Base-by-base conservation (phyloP, 2,113 vertebrate species). In the Scatophagus argus region DNA sequence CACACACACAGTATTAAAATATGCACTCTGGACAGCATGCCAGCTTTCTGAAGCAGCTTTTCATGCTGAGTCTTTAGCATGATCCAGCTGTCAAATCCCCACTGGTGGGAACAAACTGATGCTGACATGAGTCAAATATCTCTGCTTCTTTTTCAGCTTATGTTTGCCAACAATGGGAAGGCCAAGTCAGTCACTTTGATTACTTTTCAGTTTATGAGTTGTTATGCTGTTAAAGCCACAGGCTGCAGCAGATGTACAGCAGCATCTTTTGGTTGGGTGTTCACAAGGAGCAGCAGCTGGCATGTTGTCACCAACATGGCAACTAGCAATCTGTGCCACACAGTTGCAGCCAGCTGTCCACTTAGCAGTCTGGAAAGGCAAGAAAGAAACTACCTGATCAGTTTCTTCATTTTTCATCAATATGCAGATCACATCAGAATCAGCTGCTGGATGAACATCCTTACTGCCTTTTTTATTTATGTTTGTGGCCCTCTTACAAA, bases 41-140 rank as follows among this genome's bases (percentile, higher is more conserved):
- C 85, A 89, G 65, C 66, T 73, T 79, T 77, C 71, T 67, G 36
- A 74, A 80, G 54, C 43, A 44, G 23, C 62, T 77, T 77, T 84
- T 68, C 55, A 68, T 79, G 68, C 51, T 25, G 23, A 78, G 56
- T 60, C 32, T 89, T 83, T 87, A 80, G 74, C 82, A 84, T 79
- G 75, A 85, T 90, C 65, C 72, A 83, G 71, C 77, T 92, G 84
- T 85, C 86, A 79, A 29, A 70, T 90, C 82, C 67, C 31, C 3
- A 32, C 79, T 73, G 77, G 60, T 70, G 46, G 71, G 34, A 69
- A 67, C 61, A 79, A 91, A 88, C 62, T 16, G 32, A 74, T 44
- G 69, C 63, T 83, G 83, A 82, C 81, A 77, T 9, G 43, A 86
- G 65, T 77, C 54, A 77, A 75, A 85, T 52, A 77, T 66, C 19